phyloP scores from a whole-genome alignment of 2,888 invertebrate species.

The Ischnura elegans region DNA sequence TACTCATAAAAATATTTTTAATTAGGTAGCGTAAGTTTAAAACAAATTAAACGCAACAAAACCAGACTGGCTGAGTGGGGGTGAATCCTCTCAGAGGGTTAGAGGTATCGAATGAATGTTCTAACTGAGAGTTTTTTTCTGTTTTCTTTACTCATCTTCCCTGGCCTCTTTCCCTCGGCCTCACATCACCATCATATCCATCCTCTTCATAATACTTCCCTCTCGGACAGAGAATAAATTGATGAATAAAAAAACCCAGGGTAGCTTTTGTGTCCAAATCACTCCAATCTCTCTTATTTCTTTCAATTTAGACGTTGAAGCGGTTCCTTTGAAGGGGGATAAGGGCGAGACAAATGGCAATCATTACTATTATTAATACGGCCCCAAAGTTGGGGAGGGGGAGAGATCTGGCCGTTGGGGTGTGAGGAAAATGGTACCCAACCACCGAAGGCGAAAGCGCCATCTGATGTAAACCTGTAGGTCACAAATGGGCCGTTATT shows the following conservation, averaged over 20 bases:
- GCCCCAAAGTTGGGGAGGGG: neutral
- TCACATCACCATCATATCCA: neutral
- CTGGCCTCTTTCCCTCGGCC: neutral
- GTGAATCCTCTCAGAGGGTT: too few relatives aligned
- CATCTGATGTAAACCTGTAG: slow-evolving; percentile 1
- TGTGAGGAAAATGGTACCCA: neutral
- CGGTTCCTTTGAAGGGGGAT: neutral
- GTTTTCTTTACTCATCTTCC: neutral
- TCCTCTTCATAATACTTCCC: neutral
- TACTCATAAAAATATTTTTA: too few relatives aligned
- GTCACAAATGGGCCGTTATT: slow-evolving; percentile 38
- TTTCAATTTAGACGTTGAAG: neutral
- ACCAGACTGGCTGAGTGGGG: too few relatives aligned
- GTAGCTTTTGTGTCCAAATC: slow-evolving; percentile 15
- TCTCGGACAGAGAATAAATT: neutral
- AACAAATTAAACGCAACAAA: too few relatives aligned
- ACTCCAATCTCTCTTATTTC: slow-evolving; percentile 15
- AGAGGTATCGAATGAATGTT: too few relatives aligned
- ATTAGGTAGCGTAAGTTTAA: too few relatives aligned
- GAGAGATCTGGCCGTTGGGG: neutral
- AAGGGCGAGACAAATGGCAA: slow-evolving; percentile 26
- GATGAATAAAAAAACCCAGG: neutral
- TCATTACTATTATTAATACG: slow-evolving; percentile 31
- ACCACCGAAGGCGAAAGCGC: neutral
- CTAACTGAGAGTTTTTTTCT: neutral